Conservation (phyloP, 2,797 vertebrate genomes). For the Orientallactaga sibirica region DNA sequence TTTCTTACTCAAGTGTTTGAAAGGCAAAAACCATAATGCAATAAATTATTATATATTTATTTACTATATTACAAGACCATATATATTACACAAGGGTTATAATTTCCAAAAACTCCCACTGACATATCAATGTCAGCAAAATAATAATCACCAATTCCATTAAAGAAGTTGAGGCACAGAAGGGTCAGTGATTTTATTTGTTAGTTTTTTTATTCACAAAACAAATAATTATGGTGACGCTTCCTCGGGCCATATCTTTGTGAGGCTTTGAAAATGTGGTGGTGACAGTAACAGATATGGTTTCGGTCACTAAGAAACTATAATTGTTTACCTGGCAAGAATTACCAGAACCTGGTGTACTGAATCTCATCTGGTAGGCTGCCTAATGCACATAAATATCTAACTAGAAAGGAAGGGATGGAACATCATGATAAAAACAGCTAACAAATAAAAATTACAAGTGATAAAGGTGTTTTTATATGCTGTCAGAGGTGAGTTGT, state of each 20-base stretch:
- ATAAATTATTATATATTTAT: too few relatives aligned
- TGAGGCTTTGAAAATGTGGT: background rate
- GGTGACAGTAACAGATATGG: background rate
- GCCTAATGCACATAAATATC: background rate
- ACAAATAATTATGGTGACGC: background rate
- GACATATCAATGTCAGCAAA: background rate
- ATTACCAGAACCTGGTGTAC: background rate
- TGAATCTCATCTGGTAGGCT: background rate
- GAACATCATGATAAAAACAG: background rate
- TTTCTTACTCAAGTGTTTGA: too few relatives aligned
- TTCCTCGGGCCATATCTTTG: background rate
- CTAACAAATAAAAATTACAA: conserved; percentile 1
- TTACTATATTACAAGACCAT: too few relatives aligned
- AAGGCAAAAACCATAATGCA: too few relatives aligned
- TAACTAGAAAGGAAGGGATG: conserved; percentile 9
- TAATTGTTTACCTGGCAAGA: background rate
- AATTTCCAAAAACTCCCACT: conserved; percentile 23
- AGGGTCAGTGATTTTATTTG: background rate
- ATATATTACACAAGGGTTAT: background rate
- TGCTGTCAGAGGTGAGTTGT: background rate
- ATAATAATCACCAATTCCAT: background rate
- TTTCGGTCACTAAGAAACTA: conserved; percentile 5
- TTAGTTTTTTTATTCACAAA: background rate
- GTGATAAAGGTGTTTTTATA: conserved; percentile 8
- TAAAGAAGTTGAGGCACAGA: conserved; percentile 14